These are phyloP conservation scores for Acrossocheilus fasciatus DNA, from an alignment of 2,797 vertebrate genomes.

Conservation along the genomic window DNA sequence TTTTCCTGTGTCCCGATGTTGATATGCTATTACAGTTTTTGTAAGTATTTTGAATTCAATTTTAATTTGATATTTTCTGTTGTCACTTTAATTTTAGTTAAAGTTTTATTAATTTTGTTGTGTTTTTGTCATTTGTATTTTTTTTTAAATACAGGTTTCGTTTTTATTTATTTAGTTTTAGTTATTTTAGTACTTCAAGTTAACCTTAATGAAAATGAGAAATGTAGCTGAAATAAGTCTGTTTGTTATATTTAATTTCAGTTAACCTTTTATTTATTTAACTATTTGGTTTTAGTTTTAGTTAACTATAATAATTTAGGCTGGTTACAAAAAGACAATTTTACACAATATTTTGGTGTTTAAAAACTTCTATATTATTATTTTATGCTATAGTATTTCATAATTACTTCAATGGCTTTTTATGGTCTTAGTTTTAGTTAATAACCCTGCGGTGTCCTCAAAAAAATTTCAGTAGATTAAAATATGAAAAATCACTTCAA, in stretches of 20 bases:
- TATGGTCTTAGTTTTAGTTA: not conserved
- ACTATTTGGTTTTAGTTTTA: not conserved
- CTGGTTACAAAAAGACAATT: not conserved
- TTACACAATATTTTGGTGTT: not conserved
- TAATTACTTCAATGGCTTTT: not conserved
- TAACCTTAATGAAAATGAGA: not conserved
- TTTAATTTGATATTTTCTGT: not conserved
- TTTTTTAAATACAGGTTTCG: not conserved
- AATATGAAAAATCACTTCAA: not conserved
- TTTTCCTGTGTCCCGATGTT: not conserved
- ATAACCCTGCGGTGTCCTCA: not conserved
- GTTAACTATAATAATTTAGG: not conserved
- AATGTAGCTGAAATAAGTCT: not conserved
- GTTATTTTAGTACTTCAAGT: not conserved
- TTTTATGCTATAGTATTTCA: not conserved
- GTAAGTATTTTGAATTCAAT: not conserved
- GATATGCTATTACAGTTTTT: not conserved
- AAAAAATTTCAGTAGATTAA: not conserved
- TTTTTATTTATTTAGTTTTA: not conserved
- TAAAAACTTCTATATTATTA: not conserved
- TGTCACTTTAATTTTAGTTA: not conserved
- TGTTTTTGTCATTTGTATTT: not conserved
- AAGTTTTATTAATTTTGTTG: not conserved
- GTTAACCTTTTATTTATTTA: not conserved
- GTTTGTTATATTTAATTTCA: not conserved